Evolutionary conservation across 2,113 vertebrate genomes (phyloP), one percentile per base, ranked within the genome.

Genomic region (Eidolon helvum): DNA sequence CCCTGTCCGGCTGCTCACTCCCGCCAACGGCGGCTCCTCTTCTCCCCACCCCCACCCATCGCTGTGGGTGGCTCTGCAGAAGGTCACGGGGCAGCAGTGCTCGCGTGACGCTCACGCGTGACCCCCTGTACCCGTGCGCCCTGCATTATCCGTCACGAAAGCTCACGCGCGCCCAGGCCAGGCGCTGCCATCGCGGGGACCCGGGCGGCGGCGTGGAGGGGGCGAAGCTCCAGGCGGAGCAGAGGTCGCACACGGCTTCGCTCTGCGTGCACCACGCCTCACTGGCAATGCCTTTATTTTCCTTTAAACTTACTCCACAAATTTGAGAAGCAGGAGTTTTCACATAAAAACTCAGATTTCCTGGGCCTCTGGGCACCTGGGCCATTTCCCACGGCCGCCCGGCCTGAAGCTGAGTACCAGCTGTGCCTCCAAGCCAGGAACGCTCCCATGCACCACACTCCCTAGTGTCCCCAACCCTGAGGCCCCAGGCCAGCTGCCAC

Each of bases 91-190:
- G 7, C 50, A 30, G 28, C 43, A 65, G 43, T 11, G 21, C 19
- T 16, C 7, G 14, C 15, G 2, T 38, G 38, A 5, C 10, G 1
- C 57, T 19, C 57, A 5, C 5, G 35, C 15, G 0, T 28, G 48
- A n/a, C 53, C 12, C 55, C 43, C 0, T 14, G 33, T 3, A 48
- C n/a, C 40, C 14, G 0, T 12, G 26, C 22, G 8, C 14, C 28
- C 61, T 24, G 43, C 53, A 11, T 43, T 48, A 61, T 68, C 85
- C 38, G n/a, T 16, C 68, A 55, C 24, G 14, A 7, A 9, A 1
- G 1, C 30, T 19, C 33, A 16, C 10, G 65, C 48, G 1, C 2
- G 1, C 38, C 53, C 30, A 0, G 33, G 28, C 19, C 22, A 10
- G 55, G 66, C 65, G 16, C 24, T 59, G 1, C 30, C 24, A 45